Evolutionary conservation across 2,113 vertebrate species (phyloP), one percentile per base, ranked within the genome.

Genomic region (Strix uralensis): DNA sequence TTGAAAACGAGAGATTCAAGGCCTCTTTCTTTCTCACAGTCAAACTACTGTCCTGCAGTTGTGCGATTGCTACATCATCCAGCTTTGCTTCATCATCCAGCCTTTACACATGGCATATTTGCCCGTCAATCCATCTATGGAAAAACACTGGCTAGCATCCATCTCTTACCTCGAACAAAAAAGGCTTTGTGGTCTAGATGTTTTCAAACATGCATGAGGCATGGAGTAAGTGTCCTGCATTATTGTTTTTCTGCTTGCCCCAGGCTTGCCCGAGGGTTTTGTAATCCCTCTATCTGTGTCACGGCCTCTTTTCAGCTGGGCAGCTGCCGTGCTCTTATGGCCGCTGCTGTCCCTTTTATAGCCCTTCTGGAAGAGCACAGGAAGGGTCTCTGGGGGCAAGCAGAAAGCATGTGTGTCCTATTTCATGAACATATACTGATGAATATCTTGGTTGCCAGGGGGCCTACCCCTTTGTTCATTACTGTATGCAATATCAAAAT

Each of bases 1-100:
- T 29, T 52, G 57, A 89, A 93, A 86, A 0, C 0, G 38, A 73
- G 27, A 62, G 32, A 86, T 95, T 90, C 59, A 84, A 77, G 90
- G 51, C 18, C 49, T 74, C 62, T 86, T 85, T 96, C 79, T 93
- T 83, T 91, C 69, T 95, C 77, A 90, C 80, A 86, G 72, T 81
- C 72, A 81, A 54, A 66, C 63, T 75, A 81, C 58, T 91, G 86
- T 90, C 77, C 49, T 65, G 34, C 14, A 63, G 72, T 84, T 96
- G 86, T 75, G 88, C 83, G 84, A 89, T 40, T 83, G 54, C 62
- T 88, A 51, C 80, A 72, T 92, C 86, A 77, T 61, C 34, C 32
- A 32, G 32, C 42, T 90, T 88, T 90, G 61, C 88, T 81, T 95
- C 94, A 91, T 84, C 94, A 94, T 92, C 52, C 70, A 89, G 47